phyloP scores from a whole-genome alignment of 2,888 invertebrate genomes.

The Tanypteryx hageni region DNA sequence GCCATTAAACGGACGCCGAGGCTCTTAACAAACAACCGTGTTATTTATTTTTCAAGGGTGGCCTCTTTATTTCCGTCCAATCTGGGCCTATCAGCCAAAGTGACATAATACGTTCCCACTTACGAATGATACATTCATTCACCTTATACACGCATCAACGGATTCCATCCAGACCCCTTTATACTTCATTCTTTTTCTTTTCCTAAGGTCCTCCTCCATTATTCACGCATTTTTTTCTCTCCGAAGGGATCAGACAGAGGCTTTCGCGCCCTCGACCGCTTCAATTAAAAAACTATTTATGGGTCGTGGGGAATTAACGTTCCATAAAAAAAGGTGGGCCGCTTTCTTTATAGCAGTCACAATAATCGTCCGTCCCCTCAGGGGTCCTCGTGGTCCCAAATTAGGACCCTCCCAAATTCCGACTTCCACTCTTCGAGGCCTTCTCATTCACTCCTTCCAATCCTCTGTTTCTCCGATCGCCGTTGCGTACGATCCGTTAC shows the following conservation, averaged over 20 bases:
- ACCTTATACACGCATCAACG: not conserved
- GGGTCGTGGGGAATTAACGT: not conserved
- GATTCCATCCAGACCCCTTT: not conserved
- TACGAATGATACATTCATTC: not conserved
- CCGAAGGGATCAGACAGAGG: not conserved
- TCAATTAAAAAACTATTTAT: slow-evolving; percentile 9
- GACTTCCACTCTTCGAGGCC: not conserved
- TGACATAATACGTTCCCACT: not conserved
- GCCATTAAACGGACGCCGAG: no score
- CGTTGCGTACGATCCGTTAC: not conserved
- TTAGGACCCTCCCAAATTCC: not conserved
- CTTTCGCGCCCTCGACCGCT: not conserved
- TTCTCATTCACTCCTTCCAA: not conserved
- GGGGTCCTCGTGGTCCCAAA: not conserved
- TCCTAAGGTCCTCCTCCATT: not conserved
- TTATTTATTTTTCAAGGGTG: no score
- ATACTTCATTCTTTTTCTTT: not conserved
- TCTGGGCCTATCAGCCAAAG: not conserved
- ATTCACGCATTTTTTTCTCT: slow-evolving; percentile 9
- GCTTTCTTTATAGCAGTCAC: not conserved
- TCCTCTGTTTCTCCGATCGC: not conserved
- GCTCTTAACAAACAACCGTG: no score
- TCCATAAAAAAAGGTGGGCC: not conserved
- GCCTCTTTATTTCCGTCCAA: not conserved
- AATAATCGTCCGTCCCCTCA: not conserved